These are phyloP conservation scores for Karalla daura DNA, from an alignment of 2,797 vertebrate species.

Conservation along the genomic window DNA sequence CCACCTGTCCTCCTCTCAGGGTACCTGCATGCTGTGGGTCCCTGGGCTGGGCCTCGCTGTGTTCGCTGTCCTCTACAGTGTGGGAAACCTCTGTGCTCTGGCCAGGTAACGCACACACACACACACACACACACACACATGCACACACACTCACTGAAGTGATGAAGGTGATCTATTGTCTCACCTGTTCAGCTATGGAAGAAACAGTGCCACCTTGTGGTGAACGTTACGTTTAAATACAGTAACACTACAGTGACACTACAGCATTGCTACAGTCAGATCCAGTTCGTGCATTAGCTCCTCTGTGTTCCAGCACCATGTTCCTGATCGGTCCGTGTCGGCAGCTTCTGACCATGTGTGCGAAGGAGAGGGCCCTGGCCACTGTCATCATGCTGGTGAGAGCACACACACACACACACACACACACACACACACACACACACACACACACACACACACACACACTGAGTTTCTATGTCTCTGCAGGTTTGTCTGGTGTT, in stretches of 20 bases:
- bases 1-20: slow-evolving; percentile 69
- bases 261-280: no score
- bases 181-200: no score
- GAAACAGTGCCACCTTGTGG: no score
- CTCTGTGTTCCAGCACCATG: slow-evolving; percentile 88
- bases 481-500: slow-evolving; percentile 86
- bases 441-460: no score
- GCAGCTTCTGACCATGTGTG: slow-evolving; percentile 93
- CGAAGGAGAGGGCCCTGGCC: slow-evolving; percentile 88
- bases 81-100: slow-evolving; percentile 89
- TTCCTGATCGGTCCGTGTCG: slow-evolving; percentile 91
- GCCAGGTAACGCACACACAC: slow-evolving; percentile 75
- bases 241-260: no score
- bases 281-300: no score
- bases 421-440: slow-evolving; percentile 20
- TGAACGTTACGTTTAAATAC: no score
- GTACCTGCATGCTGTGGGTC: slow-evolving; percentile 88
- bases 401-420: background rate
- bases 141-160: no score
- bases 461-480: background rate
- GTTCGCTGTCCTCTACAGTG: slow-evolving; percentile 89
- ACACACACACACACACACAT: background rate
- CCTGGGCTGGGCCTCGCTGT: slow-evolving; percentile 82
- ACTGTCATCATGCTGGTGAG: slow-evolving; percentile 92
- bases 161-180: no score